Evolutionary conservation across 1,140 invertebrate genomes (phyloP), one percentile per base, ranked within the genome.

Genomic region (Pseudachorutes palmiensis): DNA sequence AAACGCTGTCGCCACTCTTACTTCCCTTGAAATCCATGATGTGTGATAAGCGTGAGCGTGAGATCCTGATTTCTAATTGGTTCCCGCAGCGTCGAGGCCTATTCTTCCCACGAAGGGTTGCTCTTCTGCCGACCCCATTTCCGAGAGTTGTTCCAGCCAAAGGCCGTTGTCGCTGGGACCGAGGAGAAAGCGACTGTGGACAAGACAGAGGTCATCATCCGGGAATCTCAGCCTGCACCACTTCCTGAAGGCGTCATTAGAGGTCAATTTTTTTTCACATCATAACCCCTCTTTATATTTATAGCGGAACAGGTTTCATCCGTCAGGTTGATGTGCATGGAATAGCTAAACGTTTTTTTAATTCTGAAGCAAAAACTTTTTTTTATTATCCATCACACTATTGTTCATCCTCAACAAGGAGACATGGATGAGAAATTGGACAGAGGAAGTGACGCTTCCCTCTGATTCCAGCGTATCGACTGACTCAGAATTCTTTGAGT

Each of bases 81-180:
- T 9, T 12, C 36, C 36, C 19, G 14, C 24, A 92, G 90, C 74
- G 85, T 93, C 67, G 92, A 95, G 77, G 92, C 87, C 61, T 96
- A 93, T 79, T 85, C 89, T 76, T 92, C 90, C 75, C 88, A 94
- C 77, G 89, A 93, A 80, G 90, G 90, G 5, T 83, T 83, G 60
- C 77, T 94, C 9, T 96, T 92, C 79, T 97, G 93, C 79, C 92
- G 91, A 78, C 87, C 89, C n/a, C 92, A 96, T 78, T 95, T 95
- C 80, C 91, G 90, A 75, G 85, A 90, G 74, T 83, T 95, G 12
- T 94, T 97, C 78, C 87, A 91, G 68, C 92, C 92, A 22, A 95
- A 94, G 82, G 88, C 86, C 41, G 89, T 92, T 14, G 60, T 51
- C 26, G 30, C 29, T 3, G 65, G 58, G 16, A 48, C 60, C 41